Conservation (phyloP, 2,888 invertebrate species). For the Pachydiplax longipennis region DNA sequence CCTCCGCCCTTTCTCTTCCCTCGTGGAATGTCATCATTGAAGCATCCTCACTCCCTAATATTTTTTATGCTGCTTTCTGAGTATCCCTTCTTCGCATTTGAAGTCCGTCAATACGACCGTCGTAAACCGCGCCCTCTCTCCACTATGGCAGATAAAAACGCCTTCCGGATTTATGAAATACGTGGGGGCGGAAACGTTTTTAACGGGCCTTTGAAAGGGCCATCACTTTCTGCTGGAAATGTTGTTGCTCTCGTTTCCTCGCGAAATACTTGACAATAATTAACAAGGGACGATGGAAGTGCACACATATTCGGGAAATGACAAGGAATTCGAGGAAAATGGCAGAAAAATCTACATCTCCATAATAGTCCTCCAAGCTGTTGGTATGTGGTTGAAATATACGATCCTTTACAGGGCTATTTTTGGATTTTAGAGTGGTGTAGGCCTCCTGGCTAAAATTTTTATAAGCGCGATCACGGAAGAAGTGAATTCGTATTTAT, state of each 20-base stretch:
- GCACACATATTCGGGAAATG: too few species aligned
- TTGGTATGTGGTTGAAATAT: too few species aligned
- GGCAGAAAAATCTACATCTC: too few species aligned
- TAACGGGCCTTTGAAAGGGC: neutral
- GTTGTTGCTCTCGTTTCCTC: neutral
- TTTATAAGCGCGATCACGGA: too few species aligned
- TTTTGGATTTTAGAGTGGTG: too few species aligned
- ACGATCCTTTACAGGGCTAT: too few species aligned
- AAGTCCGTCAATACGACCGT: neutral
- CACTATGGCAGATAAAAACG: neutral
- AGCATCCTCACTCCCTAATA: conserved; percentile 6
- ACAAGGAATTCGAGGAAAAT: too few species aligned
- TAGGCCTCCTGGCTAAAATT: too few species aligned
- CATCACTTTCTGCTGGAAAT: neutral
- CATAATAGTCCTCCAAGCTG: too few species aligned
- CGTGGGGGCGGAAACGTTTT: neutral
- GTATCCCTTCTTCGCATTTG: neutral
- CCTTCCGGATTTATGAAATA: neutral
- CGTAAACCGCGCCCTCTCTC: conserved; percentile 7
- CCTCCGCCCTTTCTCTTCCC: neutral
- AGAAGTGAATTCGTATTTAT: too few species aligned
- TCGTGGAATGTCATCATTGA: neutral
- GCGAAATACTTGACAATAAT: neutral
- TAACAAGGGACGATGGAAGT: neutral
- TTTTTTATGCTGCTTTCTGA: conserved; percentile 4